A percentile compares a stretch with the other conserved stretches of the same genome.
Evolutionary conservation across 2,888 invertebrate genomes (phyloP).

Genomic region (Agrilus cyanescens): DNA sequence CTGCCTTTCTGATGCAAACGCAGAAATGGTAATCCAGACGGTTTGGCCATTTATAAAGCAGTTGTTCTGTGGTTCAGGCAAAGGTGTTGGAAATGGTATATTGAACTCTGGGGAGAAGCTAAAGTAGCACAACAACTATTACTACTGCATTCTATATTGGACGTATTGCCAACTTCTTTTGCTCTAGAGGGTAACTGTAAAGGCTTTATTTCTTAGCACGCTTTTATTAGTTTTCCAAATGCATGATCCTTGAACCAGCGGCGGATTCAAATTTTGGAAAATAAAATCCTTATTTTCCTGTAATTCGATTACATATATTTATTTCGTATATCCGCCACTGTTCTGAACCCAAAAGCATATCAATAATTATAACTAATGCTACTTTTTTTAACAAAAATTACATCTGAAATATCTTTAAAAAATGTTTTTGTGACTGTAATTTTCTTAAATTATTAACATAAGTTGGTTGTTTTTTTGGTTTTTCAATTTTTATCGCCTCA

Average conservation of each 20-base stretch:
- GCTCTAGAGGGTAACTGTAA: conserved; percentile 5
- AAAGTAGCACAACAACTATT: conserved; percentile 26
- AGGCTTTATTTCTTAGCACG: conserved; percentile 14
- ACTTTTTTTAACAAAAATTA: too few species aligned
- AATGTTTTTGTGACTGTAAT: too few species aligned
- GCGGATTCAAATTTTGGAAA: too few species aligned
- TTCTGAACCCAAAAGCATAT: too few species aligned
- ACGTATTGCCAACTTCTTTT: background rate
- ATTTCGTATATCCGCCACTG: too few species aligned
- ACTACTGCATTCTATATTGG: conserved; percentile 4
- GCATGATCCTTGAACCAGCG: background rate
- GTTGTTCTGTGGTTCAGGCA: conserved; percentile 34
- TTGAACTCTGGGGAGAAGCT: conserved; percentile 31
- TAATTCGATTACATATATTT: too few species aligned
- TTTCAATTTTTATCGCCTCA: too few species aligned
- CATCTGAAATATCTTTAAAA: too few species aligned
- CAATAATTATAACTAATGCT: too few species aligned
- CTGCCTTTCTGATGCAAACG: conserved; percentile 10
- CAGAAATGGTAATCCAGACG: conserved; percentile 30
- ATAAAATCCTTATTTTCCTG: too few species aligned
- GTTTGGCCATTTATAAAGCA: conserved; percentile 32
- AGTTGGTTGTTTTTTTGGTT: too few species aligned
- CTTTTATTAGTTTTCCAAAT: background rate
- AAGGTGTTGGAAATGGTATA: conserved; percentile 30
- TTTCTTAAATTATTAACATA: too few species aligned